These are phyloP conservation scores for Hydractinia symbiolongicarpus DNA, from an alignment of 30 jellyfish, hydroid and myxozoan species.

Conservation along the genomic window DNA sequence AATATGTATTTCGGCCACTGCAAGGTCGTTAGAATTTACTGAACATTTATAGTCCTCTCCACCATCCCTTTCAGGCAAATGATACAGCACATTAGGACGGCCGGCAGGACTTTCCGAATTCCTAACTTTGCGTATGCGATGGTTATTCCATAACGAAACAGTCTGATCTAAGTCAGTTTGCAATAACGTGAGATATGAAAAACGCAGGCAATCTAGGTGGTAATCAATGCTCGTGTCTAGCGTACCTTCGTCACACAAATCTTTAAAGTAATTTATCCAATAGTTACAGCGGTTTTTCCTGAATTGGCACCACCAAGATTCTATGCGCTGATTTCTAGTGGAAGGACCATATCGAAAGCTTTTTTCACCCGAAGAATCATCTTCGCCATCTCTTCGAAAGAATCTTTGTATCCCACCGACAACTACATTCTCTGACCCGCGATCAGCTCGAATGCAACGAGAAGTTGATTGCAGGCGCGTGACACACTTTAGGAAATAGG, in stretches of 20 bases:
- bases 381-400: constrained; percentile 7
- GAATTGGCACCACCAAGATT: constrained; percentile 36
- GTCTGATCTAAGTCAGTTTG: background rate
- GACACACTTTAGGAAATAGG: constrained; percentile 10
- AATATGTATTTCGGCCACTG: background rate
- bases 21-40: background rate
- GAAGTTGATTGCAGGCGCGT: background rate
- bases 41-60: background rate
- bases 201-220: background rate
- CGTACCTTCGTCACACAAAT: background rate
- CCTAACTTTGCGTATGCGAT: background rate
- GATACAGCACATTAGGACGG: background rate
- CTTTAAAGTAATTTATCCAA: constrained; percentile 40
- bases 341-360: constrained; percentile 28
- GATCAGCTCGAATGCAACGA: constrained; percentile 21
- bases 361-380: background rate
- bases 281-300: constrained; percentile 14
- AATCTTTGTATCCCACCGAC: constrained; percentile 36
- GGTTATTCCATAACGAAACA: background rate
- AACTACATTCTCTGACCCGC: constrained; percentile 30
- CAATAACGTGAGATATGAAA: background rate
- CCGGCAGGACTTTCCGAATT: background rate
- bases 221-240: background rate
- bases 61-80: accelerated
- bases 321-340: constrained; percentile 31